phyloP scores from a whole-genome alignment of 2,113 vertebrate species.

The Phylloscopus trochilus region DNA sequence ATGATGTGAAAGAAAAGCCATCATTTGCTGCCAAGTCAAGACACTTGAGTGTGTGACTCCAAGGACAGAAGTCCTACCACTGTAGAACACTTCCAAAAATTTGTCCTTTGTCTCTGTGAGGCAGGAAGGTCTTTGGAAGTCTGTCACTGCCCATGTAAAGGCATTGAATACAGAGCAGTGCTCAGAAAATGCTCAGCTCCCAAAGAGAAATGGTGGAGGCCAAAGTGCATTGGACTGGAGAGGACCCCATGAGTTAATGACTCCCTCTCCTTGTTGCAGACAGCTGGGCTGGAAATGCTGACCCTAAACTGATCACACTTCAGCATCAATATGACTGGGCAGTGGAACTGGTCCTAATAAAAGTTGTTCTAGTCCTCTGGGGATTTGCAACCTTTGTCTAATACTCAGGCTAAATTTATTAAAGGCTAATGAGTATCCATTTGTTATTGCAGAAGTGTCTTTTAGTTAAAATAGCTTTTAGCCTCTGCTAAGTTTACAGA shows the following conservation, averaged over 20 bases:
- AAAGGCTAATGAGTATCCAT: neutral
- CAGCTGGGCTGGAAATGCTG: neutral
- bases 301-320: neutral
- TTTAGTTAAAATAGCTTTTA: neutral
- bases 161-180: neutral
- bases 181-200: neutral
- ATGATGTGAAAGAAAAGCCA: neutral
- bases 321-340: neutral
- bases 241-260: neutral
- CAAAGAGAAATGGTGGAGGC: neutral
- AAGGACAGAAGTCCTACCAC: neutral
- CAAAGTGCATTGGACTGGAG: neutral
- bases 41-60: neutral
- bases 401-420: neutral
- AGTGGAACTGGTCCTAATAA: neutral
- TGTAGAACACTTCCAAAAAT: neutral
- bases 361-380: slow-evolving; percentile 7
- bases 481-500: neutral
- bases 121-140: neutral
- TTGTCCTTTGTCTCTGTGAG: neutral
- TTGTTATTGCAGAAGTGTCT: neutral
- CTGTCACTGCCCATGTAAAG: neutral
- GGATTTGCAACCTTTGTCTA: neutral
- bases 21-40: neutral
- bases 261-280: neutral